Base-by-base conservation (phyloP, 2,113 vertebrate genomes). In the Gallinago paraguaiae region DNA sequence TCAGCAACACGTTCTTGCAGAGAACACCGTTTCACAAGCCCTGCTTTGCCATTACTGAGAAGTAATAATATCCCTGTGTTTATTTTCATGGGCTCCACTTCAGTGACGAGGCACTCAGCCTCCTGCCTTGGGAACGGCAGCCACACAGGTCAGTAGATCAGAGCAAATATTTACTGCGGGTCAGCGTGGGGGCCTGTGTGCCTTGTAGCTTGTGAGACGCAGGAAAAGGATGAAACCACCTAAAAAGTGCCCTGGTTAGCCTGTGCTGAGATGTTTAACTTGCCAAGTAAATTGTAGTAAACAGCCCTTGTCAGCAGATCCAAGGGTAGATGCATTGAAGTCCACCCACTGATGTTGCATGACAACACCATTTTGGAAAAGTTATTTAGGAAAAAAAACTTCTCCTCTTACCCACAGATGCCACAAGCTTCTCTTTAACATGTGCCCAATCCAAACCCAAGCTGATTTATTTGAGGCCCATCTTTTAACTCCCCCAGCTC, bases 11-110 rank as follows among this genome's bases (percentile, higher is more conserved):
- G 4, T 86, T 85, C 78, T 82, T 84, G 74, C 91, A 93, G 87
- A 83, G 75, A 86, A 90, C 8, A 11, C 41, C 48, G 53, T 92
- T 96, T 91, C 88, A 83, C 75, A 94, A 96, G 83, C n/a, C 53
- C 27, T 67, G 27, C 88, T 92, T 41, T 76, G 76, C 86, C 59
- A 65, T 94, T 89, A 74, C 96, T 82, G 65, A 90, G 93, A 88
- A 96, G 95, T 82, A 95, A 90, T 90, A 89, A 86, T 85, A 97
- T 88, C 88, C 87, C 81, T 45, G 77, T 80, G 92, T 96, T 97
- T 97, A 96, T 97, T 97, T 97, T 90, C 84, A 74, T 67, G 72
- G 90, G 84, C 91, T 95, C 28, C 68, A 91, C 91, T 94, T 90
- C 70, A 94, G 71, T 63, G 81, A 95, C 3, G 28, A 92, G 86